Evolutionary conservation across 1,140 invertebrate species (phyloP).

Genomic region (Helicoverpa zea): DNA sequence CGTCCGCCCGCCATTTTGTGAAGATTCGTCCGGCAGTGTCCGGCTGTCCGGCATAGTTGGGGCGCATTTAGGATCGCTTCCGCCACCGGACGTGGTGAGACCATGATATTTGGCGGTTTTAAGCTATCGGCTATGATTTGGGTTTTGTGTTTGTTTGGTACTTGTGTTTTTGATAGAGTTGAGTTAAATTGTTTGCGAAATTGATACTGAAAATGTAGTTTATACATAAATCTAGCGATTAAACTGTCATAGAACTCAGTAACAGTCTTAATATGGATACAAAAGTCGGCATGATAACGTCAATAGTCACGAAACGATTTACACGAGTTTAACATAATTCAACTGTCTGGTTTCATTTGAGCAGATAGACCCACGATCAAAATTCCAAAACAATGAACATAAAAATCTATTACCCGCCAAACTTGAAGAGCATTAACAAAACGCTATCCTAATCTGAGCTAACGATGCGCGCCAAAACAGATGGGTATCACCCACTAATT

Average conservation of each 20-base stretch:
- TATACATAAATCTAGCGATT: no score
- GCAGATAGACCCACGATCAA: neutral
- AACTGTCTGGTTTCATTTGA: no score
- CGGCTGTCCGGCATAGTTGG: conserved; percentile 78
- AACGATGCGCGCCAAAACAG: conserved; percentile 52
- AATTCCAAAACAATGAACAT: conserved; percentile 3
- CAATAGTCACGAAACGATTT: no score
- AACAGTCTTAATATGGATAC: no score
- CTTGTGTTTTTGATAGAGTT: neutral
- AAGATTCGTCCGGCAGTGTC: conserved; percentile 68
- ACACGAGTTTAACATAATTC: no score
- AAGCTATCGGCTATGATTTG: neutral
- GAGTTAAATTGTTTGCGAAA: neutral
- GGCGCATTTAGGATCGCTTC: conserved; percentile 79
- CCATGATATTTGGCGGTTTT: conserved; percentile 40
- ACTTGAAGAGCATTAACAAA: conserved; percentile 37
- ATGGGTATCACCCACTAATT: conserved; percentile 70
- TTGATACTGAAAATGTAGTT: no score
- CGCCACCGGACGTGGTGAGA: conserved; percentile 41
- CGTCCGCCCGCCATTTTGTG: conserved; percentile 83
- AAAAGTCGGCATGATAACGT: no score
- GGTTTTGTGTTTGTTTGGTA: neutral
- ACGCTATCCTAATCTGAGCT: conserved; percentile 31
- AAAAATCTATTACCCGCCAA: conserved; percentile 15
- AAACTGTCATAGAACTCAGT: no score